Evolutionary conservation across 1,140 invertebrate genomes (phyloP).

Genomic region (Metaphire vulgaris): DNA sequence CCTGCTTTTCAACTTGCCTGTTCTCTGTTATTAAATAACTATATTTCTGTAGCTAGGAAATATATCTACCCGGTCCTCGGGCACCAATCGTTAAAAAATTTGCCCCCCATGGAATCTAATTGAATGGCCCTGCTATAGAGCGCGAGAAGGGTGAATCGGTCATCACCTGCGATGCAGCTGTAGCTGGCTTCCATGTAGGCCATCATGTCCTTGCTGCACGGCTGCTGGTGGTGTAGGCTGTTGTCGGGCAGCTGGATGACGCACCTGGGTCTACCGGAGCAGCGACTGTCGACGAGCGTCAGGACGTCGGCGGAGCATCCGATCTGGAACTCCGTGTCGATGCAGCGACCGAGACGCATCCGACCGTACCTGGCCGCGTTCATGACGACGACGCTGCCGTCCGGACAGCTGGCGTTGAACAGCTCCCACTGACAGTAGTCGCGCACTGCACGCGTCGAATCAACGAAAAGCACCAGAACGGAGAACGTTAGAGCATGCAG

Average conservation of each 20-base stretch:
- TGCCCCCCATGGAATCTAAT: too few species aligned
- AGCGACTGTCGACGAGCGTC: constrained; percentile 7
- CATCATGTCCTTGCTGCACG: constrained; percentile 7
- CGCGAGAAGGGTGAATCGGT: too few species aligned
- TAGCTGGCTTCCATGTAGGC: constrained; percentile 17
- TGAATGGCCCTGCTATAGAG: too few species aligned
- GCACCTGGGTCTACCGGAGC: constrained; percentile 17
- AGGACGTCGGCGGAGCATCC: constrained; percentile 17
- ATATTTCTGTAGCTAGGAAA: too few species aligned
- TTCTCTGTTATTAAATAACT: too few species aligned
- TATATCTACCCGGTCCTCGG: too few species aligned
- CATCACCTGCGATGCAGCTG: constrained; percentile 12
- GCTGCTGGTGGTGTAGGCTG: constrained; percentile 1
- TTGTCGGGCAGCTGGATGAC: background rate
- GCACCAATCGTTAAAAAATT: too few species aligned
- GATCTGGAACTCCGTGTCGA: constrained; percentile 8
- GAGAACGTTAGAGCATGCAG: too few species aligned
- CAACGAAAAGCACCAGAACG: too few species aligned
- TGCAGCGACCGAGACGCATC: constrained; percentile 7
- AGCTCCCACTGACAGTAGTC: constrained; percentile 16
- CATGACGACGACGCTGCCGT: constrained; percentile 19
- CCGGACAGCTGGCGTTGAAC: constrained; percentile 14
- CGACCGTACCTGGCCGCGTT: constrained; percentile 13
- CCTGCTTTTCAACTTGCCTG: too few species aligned
- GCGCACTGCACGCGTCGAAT: background rate